Evolutionary conservation across 2,113 vertebrate genomes (phyloP).

Genomic region (Montifringilla adamsi): DNA sequence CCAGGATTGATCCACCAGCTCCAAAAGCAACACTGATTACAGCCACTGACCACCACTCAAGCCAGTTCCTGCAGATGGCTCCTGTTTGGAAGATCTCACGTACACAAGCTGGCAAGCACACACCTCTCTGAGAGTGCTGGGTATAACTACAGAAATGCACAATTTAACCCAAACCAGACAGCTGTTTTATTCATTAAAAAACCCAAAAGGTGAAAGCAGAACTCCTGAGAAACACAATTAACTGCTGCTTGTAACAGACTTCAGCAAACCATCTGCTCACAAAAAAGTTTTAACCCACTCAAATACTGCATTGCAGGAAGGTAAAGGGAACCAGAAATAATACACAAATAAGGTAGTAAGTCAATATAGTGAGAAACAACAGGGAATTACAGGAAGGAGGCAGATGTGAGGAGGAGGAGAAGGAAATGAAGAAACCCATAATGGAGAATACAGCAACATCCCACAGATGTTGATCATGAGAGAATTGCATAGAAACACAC

Average conservation of each 20-base stretch:
- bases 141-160: background rate
- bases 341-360: background rate
- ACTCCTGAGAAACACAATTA: background rate
- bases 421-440: background rate
- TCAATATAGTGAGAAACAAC: background rate
- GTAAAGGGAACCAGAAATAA: background rate
- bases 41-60: background rate
- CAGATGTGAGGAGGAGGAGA: background rate
- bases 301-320: background rate
- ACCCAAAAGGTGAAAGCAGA: background rate
- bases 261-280: fast-evolving
- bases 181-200: background rate
- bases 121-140: background rate
- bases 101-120: background rate
- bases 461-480: background rate
- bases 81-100: fast-evolving
- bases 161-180: background rate
- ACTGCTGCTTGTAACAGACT: background rate
- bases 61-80: fast-evolving
- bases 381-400: background rate
- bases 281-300: fast-evolving
- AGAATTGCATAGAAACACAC: background rate
- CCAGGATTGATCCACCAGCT: background rate
- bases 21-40: background rate
- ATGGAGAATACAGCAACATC: background rate